phyloP scores from a whole-genome alignment of 2,888 invertebrate species.

The Oscheius sp. region DNA sequence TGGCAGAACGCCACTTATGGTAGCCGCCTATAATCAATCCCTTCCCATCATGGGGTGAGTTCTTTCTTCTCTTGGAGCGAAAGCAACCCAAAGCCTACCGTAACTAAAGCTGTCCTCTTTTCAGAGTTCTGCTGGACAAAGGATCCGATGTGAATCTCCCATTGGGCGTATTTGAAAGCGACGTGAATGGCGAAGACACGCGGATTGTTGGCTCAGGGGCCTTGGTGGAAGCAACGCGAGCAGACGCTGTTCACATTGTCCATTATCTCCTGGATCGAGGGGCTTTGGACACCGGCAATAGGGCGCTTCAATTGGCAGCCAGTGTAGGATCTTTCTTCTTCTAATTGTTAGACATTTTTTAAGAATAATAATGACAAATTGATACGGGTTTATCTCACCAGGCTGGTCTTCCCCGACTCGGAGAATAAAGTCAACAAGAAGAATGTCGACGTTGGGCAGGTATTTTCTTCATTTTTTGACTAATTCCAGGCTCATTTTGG shows the following conservation, averaged over 20 bases:
- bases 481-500: neutral
- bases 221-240: slow-evolving; percentile 79
- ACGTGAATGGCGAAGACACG: slow-evolving; percentile 62
- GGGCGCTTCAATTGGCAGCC: slow-evolving; percentile 77
- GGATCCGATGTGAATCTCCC: slow-evolving; percentile 84
- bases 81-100: neutral
- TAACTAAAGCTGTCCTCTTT: too few relatives aligned
- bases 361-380: slow-evolving; percentile 50
- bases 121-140: slow-evolving; percentile 75
- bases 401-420: slow-evolving; percentile 78
- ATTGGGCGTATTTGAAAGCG: slow-evolving; percentile 73
- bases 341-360: slow-evolving; percentile 5
- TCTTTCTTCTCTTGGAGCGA: neutral
- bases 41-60: slow-evolving; percentile 47
- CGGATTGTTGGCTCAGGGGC: slow-evolving; percentile 71
- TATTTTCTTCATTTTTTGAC: too few relatives aligned
- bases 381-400: slow-evolving; percentile 55
- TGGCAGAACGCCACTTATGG: slow-evolving; percentile 68
- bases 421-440: slow-evolving; percentile 92
- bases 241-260: slow-evolving; percentile 78
- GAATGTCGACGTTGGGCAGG: slow-evolving; percentile 79
- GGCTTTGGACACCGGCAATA: slow-evolving; percentile 85
- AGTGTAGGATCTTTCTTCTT: slow-evolving; percentile 22
- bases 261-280: slow-evolving; percentile 82
- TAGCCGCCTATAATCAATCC: slow-evolving; percentile 54